A percentile compares a stretch with the other conserved stretches of the same genome.
These are phyloP conservation scores for Ptilonorhynchus violaceus DNA, from an alignment of 2,113 vertebrate genomes.

Conservation along the genomic window DNA sequence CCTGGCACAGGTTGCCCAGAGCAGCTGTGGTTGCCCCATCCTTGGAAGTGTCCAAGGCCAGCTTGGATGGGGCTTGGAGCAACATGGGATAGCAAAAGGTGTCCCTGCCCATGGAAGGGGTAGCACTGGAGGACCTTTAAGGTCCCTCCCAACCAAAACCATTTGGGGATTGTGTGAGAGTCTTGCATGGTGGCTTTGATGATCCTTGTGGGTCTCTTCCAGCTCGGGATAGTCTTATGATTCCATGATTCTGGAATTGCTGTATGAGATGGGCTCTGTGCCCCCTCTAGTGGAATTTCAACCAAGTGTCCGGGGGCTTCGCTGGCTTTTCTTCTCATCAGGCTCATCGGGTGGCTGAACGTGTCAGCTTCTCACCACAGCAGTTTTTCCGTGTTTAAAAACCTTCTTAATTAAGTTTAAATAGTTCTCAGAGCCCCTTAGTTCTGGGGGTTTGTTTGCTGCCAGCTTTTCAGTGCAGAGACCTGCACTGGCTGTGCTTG, in stretches of 20 bases:
- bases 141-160: background rate
- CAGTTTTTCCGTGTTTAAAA: background rate
- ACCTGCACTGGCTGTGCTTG: accelerated
- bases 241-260: background rate
- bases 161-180: background rate
- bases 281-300: constrained; percentile 63
- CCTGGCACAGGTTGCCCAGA: background rate
- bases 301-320: background rate
- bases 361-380: accelerated
- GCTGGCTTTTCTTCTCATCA: accelerated
- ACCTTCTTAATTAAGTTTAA: background rate
- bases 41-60: background rate
- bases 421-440: background rate
- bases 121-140: accelerated
- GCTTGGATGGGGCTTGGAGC: accelerated
- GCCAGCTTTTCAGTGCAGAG: background rate
- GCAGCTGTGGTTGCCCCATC: background rate
- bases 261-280: background rate
- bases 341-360: accelerated
- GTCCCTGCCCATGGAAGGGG: background rate
- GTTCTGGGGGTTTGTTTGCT: background rate
- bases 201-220: background rate
- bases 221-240: accelerated
- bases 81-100: accelerated
- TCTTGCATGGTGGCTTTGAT: background rate